These are phyloP conservation scores for Zophobas atratus DNA, from an alignment of 1,140 invertebrate species.

Conservation along the genomic window DNA sequence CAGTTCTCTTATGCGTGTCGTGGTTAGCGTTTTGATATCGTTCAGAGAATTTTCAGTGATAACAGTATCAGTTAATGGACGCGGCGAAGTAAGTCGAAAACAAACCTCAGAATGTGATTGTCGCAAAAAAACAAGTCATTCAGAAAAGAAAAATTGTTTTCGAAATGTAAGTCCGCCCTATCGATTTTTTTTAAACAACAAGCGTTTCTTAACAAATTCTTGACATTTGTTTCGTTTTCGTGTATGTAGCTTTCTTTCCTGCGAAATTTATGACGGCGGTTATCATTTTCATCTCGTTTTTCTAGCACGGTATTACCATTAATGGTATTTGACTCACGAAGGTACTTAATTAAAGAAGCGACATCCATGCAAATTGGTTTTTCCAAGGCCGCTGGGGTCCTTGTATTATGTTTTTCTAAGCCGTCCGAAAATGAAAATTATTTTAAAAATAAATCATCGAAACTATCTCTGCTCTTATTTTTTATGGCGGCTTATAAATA, in stretches of 20 bases:
- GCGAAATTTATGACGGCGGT: constrained; percentile 14
- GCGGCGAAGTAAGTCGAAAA: constrained; percentile 16
- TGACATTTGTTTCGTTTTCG: not conserved
- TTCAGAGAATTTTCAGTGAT: not conserved
- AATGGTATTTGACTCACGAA: constrained; percentile 15
- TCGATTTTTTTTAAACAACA: not conserved
- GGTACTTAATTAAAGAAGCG: constrained; percentile 29
- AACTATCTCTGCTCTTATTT: constrained; percentile 2
- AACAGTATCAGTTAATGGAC: constrained; percentile 42
- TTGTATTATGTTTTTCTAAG: not conserved
- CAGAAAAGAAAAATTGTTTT: not conserved
- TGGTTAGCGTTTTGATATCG: constrained; percentile 30
- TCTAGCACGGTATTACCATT: constrained; percentile 10
- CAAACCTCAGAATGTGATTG: constrained; percentile 26
- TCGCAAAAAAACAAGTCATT: not conserved
- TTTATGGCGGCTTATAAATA: not conserved
- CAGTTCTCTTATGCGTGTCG: constrained; percentile 30
- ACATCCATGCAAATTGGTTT: constrained; percentile 33
- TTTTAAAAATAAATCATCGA: constrained; percentile 4
- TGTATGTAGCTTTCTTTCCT: not conserved
- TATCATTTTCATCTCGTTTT: constrained; percentile 26
- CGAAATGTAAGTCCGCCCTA: not conserved
- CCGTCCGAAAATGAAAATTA: not conserved
- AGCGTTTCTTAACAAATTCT: not conserved
- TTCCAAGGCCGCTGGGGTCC: constrained; percentile 15